These are phyloP conservation scores for Ctenomys sociabilis DNA, from an alignment of 2,113 vertebrate genomes.

Conservation along the genomic window DNA sequence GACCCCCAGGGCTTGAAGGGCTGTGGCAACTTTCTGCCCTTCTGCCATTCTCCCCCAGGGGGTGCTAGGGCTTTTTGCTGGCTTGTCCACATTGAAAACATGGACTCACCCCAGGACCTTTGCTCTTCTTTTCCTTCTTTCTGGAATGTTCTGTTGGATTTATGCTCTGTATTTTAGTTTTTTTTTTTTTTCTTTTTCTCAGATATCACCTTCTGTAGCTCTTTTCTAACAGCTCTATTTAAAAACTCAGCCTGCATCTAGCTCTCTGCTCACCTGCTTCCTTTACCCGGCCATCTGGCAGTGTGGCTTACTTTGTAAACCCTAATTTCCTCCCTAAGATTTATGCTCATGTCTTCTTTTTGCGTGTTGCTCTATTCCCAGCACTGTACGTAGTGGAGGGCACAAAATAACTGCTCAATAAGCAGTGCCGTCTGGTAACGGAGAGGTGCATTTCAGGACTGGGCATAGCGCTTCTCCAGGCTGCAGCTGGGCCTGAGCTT, in stretches of 20 bases:
- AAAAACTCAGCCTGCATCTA: neutral
- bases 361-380: neutral
- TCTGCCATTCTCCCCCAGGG: rapidly evolving
- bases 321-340: neutral
- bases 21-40: rapidly evolving
- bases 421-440: rapidly evolving
- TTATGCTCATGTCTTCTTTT: neutral
- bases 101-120: neutral
- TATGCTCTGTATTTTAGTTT: neutral
- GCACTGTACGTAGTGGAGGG: neutral
- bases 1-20: rapidly evolving
- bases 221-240: neutral
- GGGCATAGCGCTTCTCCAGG: rapidly evolving
- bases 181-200: neutral
- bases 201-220: too few species aligned
- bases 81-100: too few species aligned
- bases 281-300: neutral
- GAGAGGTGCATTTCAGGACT: rapidly evolving
- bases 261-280: neutral
- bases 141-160: neutral
- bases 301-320: rapidly evolving
- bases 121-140: neutral
- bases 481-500: neutral
- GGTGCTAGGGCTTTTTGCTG: neutral
- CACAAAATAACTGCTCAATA: neutral